A percentile compares a stretch with the other conserved stretches of the same genome.
Evolutionary conservation across 2,797 vertebrate genomes (phyloP).

Genomic region (Notolabrus celidotus): DNA sequence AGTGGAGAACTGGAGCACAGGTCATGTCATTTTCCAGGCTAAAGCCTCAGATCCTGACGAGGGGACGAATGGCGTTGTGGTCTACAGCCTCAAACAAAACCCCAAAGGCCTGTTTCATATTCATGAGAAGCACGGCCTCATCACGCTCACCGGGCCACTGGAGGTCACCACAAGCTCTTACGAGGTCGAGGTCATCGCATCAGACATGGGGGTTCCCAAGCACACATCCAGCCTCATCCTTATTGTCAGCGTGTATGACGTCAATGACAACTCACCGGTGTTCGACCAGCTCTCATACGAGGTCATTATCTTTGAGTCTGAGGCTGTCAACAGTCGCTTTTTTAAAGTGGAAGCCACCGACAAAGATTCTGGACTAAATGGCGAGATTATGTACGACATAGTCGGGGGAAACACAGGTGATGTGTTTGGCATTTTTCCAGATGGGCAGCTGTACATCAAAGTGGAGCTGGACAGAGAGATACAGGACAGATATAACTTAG

Average conservation of each 20-base stretch:
- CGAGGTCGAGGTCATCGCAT: constrained; percentile 92
- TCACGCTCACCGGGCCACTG: constrained; percentile 90
- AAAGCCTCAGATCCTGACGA: constrained; percentile 94
- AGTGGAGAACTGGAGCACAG: constrained; percentile 96
- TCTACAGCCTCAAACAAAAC: constrained; percentile 94
- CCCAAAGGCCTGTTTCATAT: constrained; percentile 92
- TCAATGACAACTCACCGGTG: constrained; percentile 95
- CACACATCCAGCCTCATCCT: constrained; percentile 90
- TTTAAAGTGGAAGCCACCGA: constrained; percentile 95
- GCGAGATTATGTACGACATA: constrained; percentile 94
- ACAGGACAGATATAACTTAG: constrained; percentile 92
- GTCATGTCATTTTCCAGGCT: constrained; percentile 95
- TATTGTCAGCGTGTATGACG: constrained; percentile 94
- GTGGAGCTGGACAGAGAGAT: constrained; percentile 95
- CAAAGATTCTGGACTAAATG: constrained; percentile 95
- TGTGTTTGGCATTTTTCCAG: constrained; percentile 96
- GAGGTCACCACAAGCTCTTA: constrained; percentile 93
- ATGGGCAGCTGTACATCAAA: constrained; percentile 97
- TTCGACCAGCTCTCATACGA: constrained; percentile 98
- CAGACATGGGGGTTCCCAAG: constrained; percentile 93
- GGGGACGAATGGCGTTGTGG: constrained; percentile 91
- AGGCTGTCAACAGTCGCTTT: constrained; percentile 97
- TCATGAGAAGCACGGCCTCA: constrained; percentile 89
- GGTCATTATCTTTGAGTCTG: constrained; percentile 92
- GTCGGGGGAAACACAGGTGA: constrained; percentile 91